These are phyloP conservation scores for Drosophila acutilabella DNA, from an alignment of 2,888 invertebrate genomes.

Conservation along the genomic window DNA sequence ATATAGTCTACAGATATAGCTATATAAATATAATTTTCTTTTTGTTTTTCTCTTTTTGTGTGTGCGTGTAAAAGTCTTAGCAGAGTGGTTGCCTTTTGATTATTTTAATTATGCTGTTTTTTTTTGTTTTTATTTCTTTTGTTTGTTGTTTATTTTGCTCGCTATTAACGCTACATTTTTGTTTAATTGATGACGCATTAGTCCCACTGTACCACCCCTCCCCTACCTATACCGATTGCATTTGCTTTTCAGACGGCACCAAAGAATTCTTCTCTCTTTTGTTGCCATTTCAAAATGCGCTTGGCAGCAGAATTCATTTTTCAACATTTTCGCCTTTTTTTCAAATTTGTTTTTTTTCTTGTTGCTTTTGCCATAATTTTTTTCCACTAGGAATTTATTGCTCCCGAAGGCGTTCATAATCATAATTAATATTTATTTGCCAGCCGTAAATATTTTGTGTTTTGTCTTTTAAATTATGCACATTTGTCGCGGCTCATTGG, in stretches of 20 bases:
- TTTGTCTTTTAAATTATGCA: conserved; percentile 59
- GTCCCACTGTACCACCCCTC: conserved; percentile 1
- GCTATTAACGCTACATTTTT: conserved; percentile 76
- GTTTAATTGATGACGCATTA: conserved; percentile 78
- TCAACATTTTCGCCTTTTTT: conserved; percentile 12
- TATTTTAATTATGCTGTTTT: conserved; percentile 59
- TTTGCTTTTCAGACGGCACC: conserved; percentile 78
- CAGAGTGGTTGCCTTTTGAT: conserved; percentile 40
- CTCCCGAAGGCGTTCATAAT: conserved; percentile 64
- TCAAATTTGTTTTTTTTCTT: conserved; percentile 4
- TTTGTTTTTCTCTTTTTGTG: background rate
- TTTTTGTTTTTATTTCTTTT: conserved; percentile 26
- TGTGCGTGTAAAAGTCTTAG: background rate
- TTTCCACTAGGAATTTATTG: conserved; percentile 65
- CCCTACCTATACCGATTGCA: conserved; percentile 33
- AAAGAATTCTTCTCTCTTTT: conserved; percentile 61
- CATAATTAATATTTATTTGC: conserved; percentile 75
- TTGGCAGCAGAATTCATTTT: conserved; percentile 47
- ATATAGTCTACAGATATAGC: conserved; percentile 1
- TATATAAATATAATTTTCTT: background rate
- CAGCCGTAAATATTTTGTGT: conserved; percentile 50
- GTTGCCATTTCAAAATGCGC: conserved; percentile 58
- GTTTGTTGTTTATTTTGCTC: conserved; percentile 27
- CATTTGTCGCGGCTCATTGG: conserved; percentile 67
- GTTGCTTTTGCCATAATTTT: conserved; percentile 41